Conservation (phyloP, 1,140 invertebrate species). For the Cydia pomonella region DNA sequence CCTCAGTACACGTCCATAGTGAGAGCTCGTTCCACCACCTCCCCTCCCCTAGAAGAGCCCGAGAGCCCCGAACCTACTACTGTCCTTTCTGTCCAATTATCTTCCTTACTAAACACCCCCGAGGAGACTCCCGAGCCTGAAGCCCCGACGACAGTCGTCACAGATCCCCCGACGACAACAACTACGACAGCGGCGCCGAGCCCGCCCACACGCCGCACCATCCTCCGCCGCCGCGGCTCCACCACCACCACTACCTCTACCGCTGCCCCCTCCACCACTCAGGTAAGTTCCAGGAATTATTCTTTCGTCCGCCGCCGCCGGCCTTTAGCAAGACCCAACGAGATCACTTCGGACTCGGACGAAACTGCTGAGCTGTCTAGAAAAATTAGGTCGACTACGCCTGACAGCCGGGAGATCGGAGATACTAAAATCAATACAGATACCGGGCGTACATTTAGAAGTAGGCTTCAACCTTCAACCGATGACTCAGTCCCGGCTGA, state of each 20-base stretch:
- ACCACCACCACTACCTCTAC: conserved; percentile 68
- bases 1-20: conserved; percentile 70
- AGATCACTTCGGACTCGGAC: conserved; percentile 68
- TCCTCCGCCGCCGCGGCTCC: conserved; percentile 64
- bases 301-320: conserved; percentile 73
- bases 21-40: conserved; percentile 64
- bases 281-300: conserved; percentile 81
- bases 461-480: conserved; percentile 48
- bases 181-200: conserved; percentile 59
- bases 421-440: conserved; percentile 41
- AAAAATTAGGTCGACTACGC: conserved; percentile 77
- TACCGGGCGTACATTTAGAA: conserved; percentile 51
- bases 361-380: conserved; percentile 57
- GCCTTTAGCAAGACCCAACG: conserved; percentile 70
- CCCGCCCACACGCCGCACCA: conserved; percentile 57
- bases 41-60: conserved; percentile 52
- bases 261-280: conserved; percentile 64
- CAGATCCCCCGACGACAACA: conserved; percentile 53
- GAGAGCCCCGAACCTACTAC: conserved; percentile 71
- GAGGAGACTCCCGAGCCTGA: conserved; percentile 54
- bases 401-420: conserved; percentile 70
- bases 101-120: conserved; percentile 75
- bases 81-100: conserved; percentile 76
- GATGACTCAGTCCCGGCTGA: conserved; percentile 69
- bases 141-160: conserved; percentile 46